Conservation (phyloP, 2,113 vertebrate species). For the Danionella cerebrum region DNA sequence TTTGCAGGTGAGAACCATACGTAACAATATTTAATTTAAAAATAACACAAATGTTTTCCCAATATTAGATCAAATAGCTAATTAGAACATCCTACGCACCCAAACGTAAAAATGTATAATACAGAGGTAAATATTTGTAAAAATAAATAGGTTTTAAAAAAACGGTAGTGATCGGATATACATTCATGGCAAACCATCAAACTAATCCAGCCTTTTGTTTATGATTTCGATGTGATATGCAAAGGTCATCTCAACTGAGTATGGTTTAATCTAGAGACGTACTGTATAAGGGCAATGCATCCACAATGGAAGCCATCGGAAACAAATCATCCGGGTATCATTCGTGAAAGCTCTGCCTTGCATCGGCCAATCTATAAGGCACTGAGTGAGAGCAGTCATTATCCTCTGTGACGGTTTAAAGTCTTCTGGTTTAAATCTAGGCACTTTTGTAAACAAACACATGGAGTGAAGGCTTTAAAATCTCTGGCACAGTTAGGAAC, state of each 20-base stretch:
- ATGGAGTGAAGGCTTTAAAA: background rate
- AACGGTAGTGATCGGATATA: constrained; percentile 3
- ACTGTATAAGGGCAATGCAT: background rate
- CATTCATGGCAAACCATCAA: background rate
- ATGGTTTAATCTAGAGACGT: background rate
- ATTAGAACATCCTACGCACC: background rate
- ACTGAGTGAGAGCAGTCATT: background rate
- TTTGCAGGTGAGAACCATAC: too few species aligned
- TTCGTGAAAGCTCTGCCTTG: background rate
- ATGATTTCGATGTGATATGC: too few species aligned
- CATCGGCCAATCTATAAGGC: background rate
- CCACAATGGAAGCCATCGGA: background rate
- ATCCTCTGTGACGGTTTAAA: background rate
- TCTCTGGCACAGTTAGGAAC: constrained; percentile 1
- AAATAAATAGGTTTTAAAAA: constrained; percentile 27
- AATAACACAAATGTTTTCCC: background rate
- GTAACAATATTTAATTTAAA: background rate
- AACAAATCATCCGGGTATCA: background rate
- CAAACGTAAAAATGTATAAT: background rate
- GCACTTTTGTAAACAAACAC: background rate
- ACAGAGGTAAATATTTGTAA: background rate
- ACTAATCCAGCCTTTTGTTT: too few species aligned
- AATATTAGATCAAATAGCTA: background rate
- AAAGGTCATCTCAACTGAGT: too few species aligned
- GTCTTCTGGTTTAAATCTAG: background rate